Evolutionary conservation across 2,113 vertebrate species (phyloP), one percentile per base, ranked within the genome.

Genomic region (Heterotis niloticus): DNA sequence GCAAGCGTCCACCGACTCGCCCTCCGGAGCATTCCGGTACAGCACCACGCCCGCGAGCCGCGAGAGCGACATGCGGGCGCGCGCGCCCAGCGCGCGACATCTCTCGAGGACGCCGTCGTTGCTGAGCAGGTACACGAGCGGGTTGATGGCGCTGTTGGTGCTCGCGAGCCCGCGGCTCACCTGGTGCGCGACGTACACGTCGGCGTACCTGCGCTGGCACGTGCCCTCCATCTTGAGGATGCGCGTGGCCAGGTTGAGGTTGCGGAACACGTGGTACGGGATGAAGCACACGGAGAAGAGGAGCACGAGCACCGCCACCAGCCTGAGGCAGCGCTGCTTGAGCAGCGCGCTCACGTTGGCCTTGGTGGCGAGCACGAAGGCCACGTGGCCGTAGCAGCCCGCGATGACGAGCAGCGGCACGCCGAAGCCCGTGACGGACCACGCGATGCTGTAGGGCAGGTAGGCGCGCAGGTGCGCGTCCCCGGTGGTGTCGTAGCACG

Each of bases 201-300:
- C 73, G 2, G 77, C 80, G 12, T 85, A 86, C 56, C 78, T 72
- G 66, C 77, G 54, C 0, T 80, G 80, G 78, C 94, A 95, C 0
- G 13, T 20, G 0, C 88, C 88, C 0, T 54, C 54, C 0, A n/a
- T 74, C 24, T 89, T 91, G 84, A 87, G 81, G n/a, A 82, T 67
- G 70, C 93, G 89, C 65, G 84, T 91, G 0, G 77, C 17, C 74
- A 95, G 81, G 70, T 94, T 95, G 0, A 94, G 64, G 75, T 92
- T 95, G 17, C 92, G 85, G 34, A 94, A 90, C 26, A 93, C 51
- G 64, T 95, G 94, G 72, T 95, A 94, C 0, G 93, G 94, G n/a
- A 94, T 88, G 66, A 94, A 95, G 73, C 94, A 95, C 74, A 94
- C 57, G 0, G 90, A 91, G 77, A 95, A 95, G 16, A 95, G 83